These are phyloP conservation scores for Karalla daura DNA, from an alignment of 2,797 vertebrate species.

Conservation along the genomic window DNA sequence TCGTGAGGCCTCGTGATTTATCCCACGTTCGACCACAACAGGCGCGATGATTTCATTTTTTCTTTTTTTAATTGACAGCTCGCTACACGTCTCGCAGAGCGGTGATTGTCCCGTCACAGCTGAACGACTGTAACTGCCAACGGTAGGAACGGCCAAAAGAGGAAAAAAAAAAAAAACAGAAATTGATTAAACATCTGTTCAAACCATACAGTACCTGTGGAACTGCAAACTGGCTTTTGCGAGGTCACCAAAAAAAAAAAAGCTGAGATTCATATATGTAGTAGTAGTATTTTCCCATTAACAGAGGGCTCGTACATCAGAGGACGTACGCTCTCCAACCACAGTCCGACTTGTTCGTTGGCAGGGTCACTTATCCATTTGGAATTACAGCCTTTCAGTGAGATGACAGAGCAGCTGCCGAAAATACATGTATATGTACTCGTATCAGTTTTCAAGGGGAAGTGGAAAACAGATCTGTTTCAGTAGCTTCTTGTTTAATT, in stretches of 20 bases:
- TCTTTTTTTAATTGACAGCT: constrained; percentile 15
- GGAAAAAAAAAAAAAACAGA: neutral
- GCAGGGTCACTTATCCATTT: neutral
- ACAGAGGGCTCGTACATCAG: no score
- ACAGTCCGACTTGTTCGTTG: no score
- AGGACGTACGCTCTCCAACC: no score
- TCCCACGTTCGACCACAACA: constrained; percentile 4
- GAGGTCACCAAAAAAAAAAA: no score
- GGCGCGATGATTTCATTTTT: constrained; percentile 27
- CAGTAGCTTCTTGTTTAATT: constrained; percentile 3
- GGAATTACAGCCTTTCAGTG: neutral
- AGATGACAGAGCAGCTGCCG: neutral
- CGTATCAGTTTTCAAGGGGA: no score
- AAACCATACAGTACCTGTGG: no score
- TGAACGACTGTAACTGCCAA: neutral
- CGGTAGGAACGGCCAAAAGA: neutral
- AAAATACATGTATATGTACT: no score
- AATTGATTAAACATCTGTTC: constrained; percentile 5
- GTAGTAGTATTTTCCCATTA: no score
- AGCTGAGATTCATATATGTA: no score
- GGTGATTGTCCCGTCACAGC: neutral
- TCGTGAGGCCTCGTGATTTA: constrained; percentile 6
- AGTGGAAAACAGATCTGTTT: no score
- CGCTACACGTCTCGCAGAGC: neutral
- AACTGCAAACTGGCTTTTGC: no score